These are phyloP conservation scores for Rhabdophis nuchalis DNA, from an alignment of 2,797 vertebrate species.

Conservation along the genomic window DNA sequence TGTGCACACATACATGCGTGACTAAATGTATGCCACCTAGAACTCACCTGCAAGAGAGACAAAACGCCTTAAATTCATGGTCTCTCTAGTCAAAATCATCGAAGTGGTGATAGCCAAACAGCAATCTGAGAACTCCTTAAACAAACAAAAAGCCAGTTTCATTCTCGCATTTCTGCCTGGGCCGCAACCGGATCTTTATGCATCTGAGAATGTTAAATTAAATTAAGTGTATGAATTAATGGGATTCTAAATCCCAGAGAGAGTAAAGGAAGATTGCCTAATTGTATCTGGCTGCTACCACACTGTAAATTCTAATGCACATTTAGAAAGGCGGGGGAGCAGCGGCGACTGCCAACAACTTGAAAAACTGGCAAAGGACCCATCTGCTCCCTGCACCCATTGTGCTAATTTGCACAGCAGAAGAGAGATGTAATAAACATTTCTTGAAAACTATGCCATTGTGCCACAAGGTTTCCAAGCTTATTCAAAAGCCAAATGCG, in stretches of 20 bases:
- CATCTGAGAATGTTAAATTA: constrained; percentile 28
- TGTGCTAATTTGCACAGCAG: constrained; percentile 16
- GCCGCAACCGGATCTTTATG: constrained; percentile 4
- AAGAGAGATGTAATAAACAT: neutral
- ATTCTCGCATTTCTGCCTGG: constrained; percentile 20
- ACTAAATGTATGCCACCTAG: neutral
- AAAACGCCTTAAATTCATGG: neutral
- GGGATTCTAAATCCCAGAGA: neutral
- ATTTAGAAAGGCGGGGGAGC: rapidly evolving
- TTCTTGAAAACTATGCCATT: constrained; percentile 28
- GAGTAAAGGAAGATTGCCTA: constrained; percentile 17
- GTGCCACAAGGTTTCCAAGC: constrained; percentile 31
- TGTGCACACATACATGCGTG: neutral
- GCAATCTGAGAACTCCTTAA: neutral
- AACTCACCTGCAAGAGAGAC: neutral
- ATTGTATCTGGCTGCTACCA: constrained; percentile 24
- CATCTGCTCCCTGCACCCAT: rapidly evolving
- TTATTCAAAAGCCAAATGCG: constrained; percentile 32
- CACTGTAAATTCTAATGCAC: neutral
- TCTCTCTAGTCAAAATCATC: neutral
- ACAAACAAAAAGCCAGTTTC: neutral
- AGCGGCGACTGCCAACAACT: neutral
- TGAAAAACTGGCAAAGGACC: constrained; percentile 30
- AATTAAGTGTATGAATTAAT: constrained; percentile 26
- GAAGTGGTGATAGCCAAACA: neutral